Conservation (phyloP, 2,888 invertebrate species). For the Cheilosia pagana region DNA sequence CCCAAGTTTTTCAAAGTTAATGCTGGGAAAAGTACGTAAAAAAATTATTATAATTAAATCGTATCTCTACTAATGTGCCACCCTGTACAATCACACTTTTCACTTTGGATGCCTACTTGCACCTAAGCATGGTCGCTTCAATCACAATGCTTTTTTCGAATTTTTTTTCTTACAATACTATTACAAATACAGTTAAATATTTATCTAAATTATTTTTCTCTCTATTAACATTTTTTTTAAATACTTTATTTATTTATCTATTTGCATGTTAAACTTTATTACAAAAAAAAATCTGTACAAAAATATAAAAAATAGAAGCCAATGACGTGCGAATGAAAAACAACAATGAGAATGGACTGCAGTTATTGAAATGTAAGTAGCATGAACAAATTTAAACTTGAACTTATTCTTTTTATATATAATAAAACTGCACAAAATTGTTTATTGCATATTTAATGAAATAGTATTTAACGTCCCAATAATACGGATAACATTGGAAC, state of each 20-base stretch:
- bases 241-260: conserved; percentile 55
- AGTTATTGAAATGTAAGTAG: conserved; percentile 82
- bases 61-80: no score
- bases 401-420: neutral
- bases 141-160: no score
- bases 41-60: no score
- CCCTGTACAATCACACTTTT: no score
- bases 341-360: conserved; percentile 78
- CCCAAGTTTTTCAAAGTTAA: no score
- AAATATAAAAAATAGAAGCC: conserved; percentile 76
- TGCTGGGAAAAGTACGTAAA: no score
- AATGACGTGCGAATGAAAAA: conserved; percentile 76
- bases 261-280: conserved; percentile 65
- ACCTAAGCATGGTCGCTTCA: no score
- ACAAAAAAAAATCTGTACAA: conserved; percentile 45
- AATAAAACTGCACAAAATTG: conserved; percentile 10
- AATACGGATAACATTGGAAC: conserved; percentile 47
- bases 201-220: neutral
- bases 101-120: no score
- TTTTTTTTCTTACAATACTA: no score
- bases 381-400: conserved; percentile 39
- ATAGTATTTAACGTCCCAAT: conserved; percentile 48
- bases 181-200: neutral
- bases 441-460: conserved; percentile 11
- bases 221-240: conserved; percentile 6